Base-by-base conservation (phyloP, 2,797 vertebrate species). In the Alfaro cultratus region DNA sequence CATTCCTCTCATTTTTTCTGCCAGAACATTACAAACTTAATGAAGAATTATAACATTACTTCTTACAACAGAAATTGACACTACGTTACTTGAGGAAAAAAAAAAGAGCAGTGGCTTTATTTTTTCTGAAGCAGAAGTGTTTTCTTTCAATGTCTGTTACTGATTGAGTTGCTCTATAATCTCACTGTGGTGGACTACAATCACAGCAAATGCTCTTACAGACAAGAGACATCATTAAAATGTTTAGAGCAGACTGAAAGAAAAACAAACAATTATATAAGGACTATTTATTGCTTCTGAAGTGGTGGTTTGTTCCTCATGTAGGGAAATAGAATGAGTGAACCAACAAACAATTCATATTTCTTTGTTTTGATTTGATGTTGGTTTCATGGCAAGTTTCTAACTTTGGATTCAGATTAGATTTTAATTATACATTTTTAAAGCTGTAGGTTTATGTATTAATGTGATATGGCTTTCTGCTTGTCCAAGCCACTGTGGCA, bases 371-470 rank as follows among this genome's bases (percentile, higher is more conserved):
- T 70, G 21, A 43, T 29, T 75, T 36, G n/a, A 41, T 71, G 39
- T 80, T 73, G 76, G 60, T 80, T 84, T 90, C 83, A 74, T 85
- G 83, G 76, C 85, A 16, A 26, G 74, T 82, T 64, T 72, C 41
- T 21, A 87, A 51, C 62, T 83, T 85, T 72, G 77, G 79, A 64
- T 88, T 84, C 82, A 90, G 82, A 85, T 71, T 89, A 88, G 81
- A 85, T 71, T 89, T 21, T 87, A 92, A 88, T 83, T 74, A 70
- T 80, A 16, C 82, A 85, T 87, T 86, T 88, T 60, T 31, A 45
- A 55, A 80, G 46, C 45, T 80, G 49, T 57, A 7, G 34, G 36
- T 73, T 78, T 73, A 64, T 70, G 51, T 81, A 88, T 85, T 73
- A 53, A 85, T 80, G 79, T 77, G 75, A 31, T 51, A 10, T 79